Percentiles rank a stretch among this genome's conserved stretches.
These are phyloP conservation scores for Podilymbus podiceps DNA, from an alignment of 2,113 vertebrate genomes.

Conservation along the genomic window DNA sequence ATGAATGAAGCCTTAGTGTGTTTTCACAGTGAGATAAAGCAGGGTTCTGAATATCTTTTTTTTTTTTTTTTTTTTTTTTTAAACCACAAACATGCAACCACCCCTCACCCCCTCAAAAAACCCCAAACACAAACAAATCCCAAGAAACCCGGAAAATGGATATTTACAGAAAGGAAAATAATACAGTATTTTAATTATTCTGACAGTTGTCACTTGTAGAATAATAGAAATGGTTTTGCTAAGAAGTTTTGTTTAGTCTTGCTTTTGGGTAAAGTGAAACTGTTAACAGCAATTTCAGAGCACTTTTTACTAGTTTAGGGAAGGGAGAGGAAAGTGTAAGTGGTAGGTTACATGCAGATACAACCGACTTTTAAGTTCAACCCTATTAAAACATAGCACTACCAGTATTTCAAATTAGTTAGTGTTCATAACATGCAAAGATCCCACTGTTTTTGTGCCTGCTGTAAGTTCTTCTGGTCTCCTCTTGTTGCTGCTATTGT, in stretches of 20 bases:
- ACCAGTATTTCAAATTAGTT: not conserved
- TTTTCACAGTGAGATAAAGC: not conserved
- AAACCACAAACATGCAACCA: no score
- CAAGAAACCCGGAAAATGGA: not conserved
- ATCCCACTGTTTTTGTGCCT: no score
- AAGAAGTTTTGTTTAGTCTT: not conserved
- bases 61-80: rapidly evolving
- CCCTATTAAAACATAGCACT: not conserved
- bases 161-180: not conserved
- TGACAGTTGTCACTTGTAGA: not conserved
- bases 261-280: not conserved
- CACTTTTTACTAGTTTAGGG: not conserved
- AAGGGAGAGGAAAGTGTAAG: not conserved
- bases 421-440: not conserved
- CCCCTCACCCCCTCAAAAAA: no score
- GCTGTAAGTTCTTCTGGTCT: no score
- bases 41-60: not conserved
- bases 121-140: no score
- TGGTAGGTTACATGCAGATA: not conserved
- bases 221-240: not conserved
- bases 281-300: not conserved
- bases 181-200: not conserved
- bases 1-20: not conserved
- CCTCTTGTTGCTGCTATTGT: no score
- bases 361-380: not conserved